Evolutionary conservation across 2,888 invertebrate genomes (phyloP).

Genomic region (Eurytoma adleriae): DNA sequence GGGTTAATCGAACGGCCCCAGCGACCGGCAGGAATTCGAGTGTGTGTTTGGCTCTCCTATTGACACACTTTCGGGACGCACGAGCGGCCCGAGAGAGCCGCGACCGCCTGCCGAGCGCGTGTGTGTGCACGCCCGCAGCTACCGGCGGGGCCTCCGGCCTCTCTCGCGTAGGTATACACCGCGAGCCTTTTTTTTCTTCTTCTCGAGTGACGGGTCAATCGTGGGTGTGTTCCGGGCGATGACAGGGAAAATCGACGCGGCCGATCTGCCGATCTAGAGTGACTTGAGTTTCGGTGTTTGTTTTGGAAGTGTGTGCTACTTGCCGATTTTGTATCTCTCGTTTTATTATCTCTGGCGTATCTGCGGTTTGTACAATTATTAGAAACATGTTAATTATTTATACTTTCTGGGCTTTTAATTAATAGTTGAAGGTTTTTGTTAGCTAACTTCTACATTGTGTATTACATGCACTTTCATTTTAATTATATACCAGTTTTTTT

Average conservation of each 20-base stretch:
- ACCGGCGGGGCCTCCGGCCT: not conserved
- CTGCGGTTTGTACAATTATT: too few species aligned
- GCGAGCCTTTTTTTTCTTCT: not conserved
- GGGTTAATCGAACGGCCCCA: constrained; percentile 51
- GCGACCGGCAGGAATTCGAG: constrained; percentile 40
- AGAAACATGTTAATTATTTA: too few species aligned
- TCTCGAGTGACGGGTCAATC: not conserved
- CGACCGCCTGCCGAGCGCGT: not conserved
- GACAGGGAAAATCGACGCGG: not conserved
- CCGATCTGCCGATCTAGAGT: too few species aligned
- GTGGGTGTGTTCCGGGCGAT: not conserved
- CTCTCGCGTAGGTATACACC: not conserved
- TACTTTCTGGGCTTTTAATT: too few species aligned
- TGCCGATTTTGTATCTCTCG: too few species aligned
- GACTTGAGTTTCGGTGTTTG: too few species aligned
- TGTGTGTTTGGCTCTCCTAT: constrained; percentile 51
- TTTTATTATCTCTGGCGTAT: too few species aligned
- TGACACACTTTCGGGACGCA: constrained; percentile 51
- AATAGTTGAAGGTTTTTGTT: too few species aligned
- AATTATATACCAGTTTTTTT: too few species aligned
- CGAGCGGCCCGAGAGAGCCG: not conserved
- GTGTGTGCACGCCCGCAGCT: not conserved
- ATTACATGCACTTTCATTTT: too few species aligned
- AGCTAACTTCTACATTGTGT: too few species aligned
- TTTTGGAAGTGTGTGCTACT: too few species aligned